phyloP scores from a whole-genome alignment of 2,797 vertebrate genomes.

The Alca torda region DNA sequence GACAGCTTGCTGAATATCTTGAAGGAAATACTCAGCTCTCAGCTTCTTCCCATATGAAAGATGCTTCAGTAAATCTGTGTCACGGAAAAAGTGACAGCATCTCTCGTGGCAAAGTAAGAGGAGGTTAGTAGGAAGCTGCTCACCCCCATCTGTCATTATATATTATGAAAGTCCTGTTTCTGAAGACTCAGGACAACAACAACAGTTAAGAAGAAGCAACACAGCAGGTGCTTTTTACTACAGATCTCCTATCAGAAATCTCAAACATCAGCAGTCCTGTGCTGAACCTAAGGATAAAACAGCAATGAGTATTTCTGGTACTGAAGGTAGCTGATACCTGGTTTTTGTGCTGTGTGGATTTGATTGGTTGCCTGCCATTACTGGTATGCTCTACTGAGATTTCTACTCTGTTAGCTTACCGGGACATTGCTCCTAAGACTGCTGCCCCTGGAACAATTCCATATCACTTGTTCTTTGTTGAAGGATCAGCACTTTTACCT shows the following conservation, averaged over 20 bases:
- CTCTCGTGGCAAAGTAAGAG: not conserved
- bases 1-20: not conserved
- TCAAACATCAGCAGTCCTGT: not conserved
- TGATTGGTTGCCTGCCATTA: not conserved
- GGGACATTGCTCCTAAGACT: not conserved
- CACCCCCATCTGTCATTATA: not conserved
- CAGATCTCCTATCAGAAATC: not conserved
- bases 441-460: not conserved
- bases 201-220: not conserved
- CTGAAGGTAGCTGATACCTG: not conserved
- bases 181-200: not conserved
- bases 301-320: not conserved
- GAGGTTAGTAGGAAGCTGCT: not conserved
- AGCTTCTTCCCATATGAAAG: not conserved
- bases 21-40: not conserved
- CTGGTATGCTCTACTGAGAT: not conserved
- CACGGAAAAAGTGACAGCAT: not conserved
- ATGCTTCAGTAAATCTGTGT: not conserved
- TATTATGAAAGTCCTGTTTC: not conserved
- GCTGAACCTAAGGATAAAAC: not conserved
- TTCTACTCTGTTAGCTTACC: not conserved
- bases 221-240: not conserved
- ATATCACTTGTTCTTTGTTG: not conserved
- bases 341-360: not conserved
- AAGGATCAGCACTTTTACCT: not conserved